Evolutionary conservation across 2,113 vertebrate genomes (phyloP).

Genomic region (Tragelaphus strepsiceros): DNA sequence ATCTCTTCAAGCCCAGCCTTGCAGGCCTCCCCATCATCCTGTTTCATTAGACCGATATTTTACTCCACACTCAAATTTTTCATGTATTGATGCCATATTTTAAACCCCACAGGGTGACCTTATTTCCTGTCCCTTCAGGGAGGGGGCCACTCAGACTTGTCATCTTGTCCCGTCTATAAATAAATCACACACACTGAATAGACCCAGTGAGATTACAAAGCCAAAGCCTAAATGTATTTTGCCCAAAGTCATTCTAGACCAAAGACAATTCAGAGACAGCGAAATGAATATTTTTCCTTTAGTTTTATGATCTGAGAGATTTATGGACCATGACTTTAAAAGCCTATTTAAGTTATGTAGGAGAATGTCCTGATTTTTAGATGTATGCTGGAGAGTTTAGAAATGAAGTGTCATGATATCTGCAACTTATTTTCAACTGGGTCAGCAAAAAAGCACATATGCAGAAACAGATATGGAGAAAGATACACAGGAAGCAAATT

Average conservation of each 20-base stretch:
- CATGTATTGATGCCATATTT: not conserved
- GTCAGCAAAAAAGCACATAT: not conserved
- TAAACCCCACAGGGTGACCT: not conserved
- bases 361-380: constrained; percentile 32
- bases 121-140: not conserved
- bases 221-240: constrained; percentile 49
- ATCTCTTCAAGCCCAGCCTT: not conserved
- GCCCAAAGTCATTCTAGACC: constrained; percentile 55
- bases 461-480: not conserved
- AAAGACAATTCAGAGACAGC: constrained; percentile 50
- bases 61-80: not conserved
- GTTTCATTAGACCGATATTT: not conserved
- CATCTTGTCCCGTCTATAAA: not conserved
- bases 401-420: not conserved
- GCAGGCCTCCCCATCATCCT: not conserved
- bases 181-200: constrained; percentile 51
- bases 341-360: constrained; percentile 51
- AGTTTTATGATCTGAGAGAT: constrained; percentile 61
- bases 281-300: constrained; percentile 43
- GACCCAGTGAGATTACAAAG: constrained; percentile 21
- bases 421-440: not conserved
- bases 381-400: constrained; percentile 11
- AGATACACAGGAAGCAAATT: not conserved
- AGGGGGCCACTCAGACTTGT: not conserved
- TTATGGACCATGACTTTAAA: constrained; percentile 51